Evolutionary conservation across 2,113 vertebrate species (phyloP).

Genomic region (Myotis yumanensis): DNA sequence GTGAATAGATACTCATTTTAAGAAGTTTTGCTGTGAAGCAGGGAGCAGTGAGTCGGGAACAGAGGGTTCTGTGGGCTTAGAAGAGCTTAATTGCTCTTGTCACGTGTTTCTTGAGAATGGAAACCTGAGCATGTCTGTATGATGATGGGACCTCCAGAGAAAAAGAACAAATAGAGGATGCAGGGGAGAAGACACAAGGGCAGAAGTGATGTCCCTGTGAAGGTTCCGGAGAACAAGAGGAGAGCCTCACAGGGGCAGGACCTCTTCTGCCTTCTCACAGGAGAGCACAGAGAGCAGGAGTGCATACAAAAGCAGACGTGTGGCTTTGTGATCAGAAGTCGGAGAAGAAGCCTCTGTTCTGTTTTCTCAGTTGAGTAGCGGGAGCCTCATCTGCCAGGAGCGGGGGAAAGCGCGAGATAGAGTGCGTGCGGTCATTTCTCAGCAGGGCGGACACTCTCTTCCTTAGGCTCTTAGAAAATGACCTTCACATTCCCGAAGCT

Average conservation of each 20-base stretch:
- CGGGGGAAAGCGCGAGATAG: background rate
- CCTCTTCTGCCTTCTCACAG: background rate
- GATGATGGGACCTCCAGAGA: background rate
- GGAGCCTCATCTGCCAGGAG: background rate
- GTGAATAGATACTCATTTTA: background rate
- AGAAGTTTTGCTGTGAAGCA: background rate
- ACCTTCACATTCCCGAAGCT: background rate
- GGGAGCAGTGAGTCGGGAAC: background rate
- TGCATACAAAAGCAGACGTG: background rate
- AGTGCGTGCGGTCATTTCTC: background rate
- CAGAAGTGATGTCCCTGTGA: background rate
- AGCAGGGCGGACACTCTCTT: background rate
- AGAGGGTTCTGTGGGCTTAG: background rate
- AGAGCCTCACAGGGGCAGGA: background rate
- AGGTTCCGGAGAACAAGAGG: background rate
- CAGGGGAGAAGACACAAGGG: background rate
- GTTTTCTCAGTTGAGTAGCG: background rate
- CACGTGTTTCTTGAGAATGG: background rate
- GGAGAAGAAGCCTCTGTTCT: background rate
- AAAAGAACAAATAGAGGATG: background rate
- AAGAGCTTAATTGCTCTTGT: background rate
- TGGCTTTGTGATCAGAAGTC: background rate
- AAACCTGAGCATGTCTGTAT: background rate
- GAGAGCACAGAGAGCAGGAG: background rate
- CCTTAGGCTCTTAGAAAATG: slow-evolving; percentile 9